These are phyloP conservation scores for Volucella inflata DNA, from an alignment of 2,888 invertebrate species.

Conservation along the genomic window DNA sequence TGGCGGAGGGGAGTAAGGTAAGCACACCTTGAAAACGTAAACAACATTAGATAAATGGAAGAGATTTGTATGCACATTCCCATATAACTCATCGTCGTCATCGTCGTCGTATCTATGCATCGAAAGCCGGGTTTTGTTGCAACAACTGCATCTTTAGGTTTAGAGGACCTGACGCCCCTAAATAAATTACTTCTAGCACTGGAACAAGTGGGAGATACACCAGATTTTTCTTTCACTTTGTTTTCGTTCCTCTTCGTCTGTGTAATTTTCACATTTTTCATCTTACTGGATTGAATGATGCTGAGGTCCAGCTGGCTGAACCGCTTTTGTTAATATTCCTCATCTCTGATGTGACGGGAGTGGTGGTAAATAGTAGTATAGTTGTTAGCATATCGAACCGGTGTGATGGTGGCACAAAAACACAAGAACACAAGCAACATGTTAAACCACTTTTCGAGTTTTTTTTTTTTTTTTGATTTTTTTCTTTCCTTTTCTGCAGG, in stretches of 20 bases:
- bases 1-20: background rate
- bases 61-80: constrained; percentile 47
- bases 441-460: constrained; percentile 67
- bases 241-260: background rate
- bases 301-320: constrained; percentile 13
- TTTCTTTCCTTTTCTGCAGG: background rate
- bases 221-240: constrained; percentile 27
- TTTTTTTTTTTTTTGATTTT: background rate
- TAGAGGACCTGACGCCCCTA: constrained; percentile 41
- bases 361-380: constrained; percentile 28
- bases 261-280: constrained; percentile 12
- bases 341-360: background rate
- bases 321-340: constrained; percentile 42
- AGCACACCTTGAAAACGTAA: constrained; percentile 44
- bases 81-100: background rate
- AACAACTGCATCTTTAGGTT: constrained; percentile 38
- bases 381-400: constrained; percentile 60
- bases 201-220: constrained; percentile 33
- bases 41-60: constrained; percentile 59
- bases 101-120: constrained; percentile 7
- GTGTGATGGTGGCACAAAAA: constrained; percentile 66
- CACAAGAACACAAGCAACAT: constrained; percentile 69
- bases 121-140: constrained; percentile 22
- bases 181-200: constrained; percentile 35
- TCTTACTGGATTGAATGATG: constrained; percentile 19